phyloP scores from a whole-genome alignment of 2,113 vertebrate genomes.

The Cephalopholis sonnerati region DNA sequence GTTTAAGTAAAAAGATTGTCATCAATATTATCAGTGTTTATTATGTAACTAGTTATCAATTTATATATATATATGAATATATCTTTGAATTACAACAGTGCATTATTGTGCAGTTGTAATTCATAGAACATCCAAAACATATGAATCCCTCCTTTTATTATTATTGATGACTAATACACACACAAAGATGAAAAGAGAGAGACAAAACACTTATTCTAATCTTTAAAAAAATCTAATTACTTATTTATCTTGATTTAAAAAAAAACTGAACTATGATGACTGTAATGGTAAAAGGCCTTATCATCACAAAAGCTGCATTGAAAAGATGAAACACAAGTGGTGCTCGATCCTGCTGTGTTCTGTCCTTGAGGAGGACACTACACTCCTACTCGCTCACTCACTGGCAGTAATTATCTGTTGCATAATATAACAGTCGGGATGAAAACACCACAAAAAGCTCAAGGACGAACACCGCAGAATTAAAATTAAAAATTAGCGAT shows the following conservation, averaged over 20 bases:
- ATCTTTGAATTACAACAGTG: no score
- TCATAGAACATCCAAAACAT: neutral
- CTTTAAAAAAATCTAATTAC: neutral
- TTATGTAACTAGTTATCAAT: neutral
- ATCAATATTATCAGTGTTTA: neutral
- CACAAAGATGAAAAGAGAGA: neutral
- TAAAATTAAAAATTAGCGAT: conserved; percentile 1
- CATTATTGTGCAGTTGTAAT: no score
- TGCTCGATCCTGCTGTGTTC: conserved; percentile 1
- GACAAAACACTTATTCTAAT: neutral
- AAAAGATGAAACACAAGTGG: neutral
- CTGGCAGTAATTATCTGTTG: conserved; percentile 26
- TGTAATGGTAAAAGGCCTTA: neutral
- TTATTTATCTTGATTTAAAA: neutral
- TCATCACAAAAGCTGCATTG: conserved; percentile 14
- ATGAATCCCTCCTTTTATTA: neutral
- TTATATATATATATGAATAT: neutral
- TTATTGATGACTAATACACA: neutral
- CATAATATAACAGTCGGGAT: conserved; percentile 24
- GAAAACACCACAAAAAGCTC: conserved; percentile 18
- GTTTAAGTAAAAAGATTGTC: no score
- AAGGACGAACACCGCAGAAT: neutral
- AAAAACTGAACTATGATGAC: neutral
- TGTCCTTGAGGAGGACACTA: conserved; percentile 36
- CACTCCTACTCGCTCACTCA: conserved; percentile 1